These are phyloP conservation scores for Melanocharis versteri DNA, from an alignment of 2,113 vertebrate species.

Conservation along the genomic window DNA sequence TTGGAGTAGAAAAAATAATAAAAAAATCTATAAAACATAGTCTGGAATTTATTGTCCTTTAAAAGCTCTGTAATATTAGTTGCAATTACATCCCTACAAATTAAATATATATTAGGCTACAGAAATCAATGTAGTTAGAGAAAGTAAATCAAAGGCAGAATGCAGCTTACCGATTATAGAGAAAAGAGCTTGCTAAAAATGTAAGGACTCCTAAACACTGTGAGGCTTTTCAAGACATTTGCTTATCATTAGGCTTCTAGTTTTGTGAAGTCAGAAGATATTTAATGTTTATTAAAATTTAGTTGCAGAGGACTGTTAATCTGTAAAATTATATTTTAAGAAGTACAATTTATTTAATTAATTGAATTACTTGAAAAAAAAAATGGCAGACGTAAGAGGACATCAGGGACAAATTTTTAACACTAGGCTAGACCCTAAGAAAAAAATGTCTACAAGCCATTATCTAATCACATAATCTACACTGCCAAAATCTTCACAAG, in stretches of 20 bases:
- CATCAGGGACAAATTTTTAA: conserved; percentile 24
- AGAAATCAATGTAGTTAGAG: conserved; percentile 33
- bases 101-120: conserved; percentile 57
- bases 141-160: conserved; percentile 46
- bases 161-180: not conserved
- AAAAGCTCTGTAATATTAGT: conserved; percentile 20
- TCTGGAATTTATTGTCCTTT: conserved; percentile 38
- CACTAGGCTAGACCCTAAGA: not conserved
- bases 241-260: not conserved
- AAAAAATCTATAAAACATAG: conserved; percentile 27
- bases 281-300: conserved; percentile 53
- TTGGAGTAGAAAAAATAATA: not conserved
- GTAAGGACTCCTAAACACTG: not conserved
- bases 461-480: not conserved
- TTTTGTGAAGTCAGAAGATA: conserved; percentile 38
- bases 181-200: conserved; percentile 4
- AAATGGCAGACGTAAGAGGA: conserved; percentile 53
- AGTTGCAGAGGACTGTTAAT: conserved; percentile 31
- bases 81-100: conserved; percentile 42
- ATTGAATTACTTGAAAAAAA: conserved; percentile 29
- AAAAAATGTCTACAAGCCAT: not conserved
- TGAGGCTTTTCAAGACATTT: conserved; percentile 11
- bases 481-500: not conserved
- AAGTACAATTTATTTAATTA: conserved; percentile 40
- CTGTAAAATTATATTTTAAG: conserved; percentile 35